phyloP scores from a whole-genome alignment of 2,113 vertebrate species.

The Phoxinus phoxinus region DNA sequence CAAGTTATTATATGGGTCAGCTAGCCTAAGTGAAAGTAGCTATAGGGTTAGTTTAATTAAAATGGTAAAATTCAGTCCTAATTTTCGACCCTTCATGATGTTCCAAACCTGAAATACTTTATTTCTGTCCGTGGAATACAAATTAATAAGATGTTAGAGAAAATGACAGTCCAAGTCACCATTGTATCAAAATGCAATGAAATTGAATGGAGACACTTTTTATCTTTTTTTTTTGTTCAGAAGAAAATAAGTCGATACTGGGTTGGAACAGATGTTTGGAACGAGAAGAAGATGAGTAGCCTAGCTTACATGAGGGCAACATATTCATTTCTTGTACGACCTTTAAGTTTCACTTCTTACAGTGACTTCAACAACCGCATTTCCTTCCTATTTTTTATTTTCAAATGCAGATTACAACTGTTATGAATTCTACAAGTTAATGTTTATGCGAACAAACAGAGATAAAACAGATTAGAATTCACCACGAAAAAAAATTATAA shows the following conservation, averaged over 20 bases:
- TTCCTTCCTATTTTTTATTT: neutral
- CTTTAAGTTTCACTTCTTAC: constrained; percentile 6
- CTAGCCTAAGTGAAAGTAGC: neutral
- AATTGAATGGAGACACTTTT: neutral
- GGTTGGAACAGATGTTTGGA: neutral
- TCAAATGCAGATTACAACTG: neutral
- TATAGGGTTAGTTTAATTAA: neutral
- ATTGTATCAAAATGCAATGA: neutral
- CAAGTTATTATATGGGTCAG: neutral
- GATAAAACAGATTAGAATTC: neutral
- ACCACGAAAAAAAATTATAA: neutral
- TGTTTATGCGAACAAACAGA: neutral
- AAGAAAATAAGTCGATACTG: neutral
- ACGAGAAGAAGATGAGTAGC: neutral
- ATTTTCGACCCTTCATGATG: neutral
- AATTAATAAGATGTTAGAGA: neutral
- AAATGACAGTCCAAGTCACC: neutral
- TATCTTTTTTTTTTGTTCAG: neutral
- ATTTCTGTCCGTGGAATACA: neutral
- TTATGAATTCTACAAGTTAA: neutral
- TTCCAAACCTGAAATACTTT: neutral
- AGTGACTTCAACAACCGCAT: neutral
- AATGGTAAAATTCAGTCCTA: neutral
- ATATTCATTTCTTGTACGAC: neutral
- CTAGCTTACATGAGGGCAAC: too few relatives aligned